Conservation (phyloP, 2,888 invertebrate genomes). For the Sialis lutaria region DNA sequence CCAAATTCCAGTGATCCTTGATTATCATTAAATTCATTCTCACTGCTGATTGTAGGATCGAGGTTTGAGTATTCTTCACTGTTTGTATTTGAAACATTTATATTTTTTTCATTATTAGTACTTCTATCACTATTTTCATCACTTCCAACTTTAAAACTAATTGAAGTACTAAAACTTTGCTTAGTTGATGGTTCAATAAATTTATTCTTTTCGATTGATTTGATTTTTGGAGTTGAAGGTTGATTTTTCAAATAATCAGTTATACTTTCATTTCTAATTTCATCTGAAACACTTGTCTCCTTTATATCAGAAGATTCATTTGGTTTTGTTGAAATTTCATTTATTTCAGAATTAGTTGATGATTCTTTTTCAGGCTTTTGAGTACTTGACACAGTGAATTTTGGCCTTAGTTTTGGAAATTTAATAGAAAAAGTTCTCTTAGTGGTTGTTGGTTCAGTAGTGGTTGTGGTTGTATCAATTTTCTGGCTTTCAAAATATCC, state of each 20-base stretch:
- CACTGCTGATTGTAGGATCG: no score
- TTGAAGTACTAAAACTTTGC: constrained; percentile 32
- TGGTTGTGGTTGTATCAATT: background rate
- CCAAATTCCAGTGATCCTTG: constrained; percentile 6
- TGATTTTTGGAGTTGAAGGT: background rate
- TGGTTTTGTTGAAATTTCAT: background rate
- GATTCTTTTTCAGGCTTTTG: no score
- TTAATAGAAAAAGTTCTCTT: no score
- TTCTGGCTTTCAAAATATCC: background rate
- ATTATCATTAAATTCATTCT: background rate
- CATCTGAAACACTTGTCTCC: constrained; percentile 2
- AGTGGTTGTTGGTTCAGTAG: background rate
- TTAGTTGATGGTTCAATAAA: constrained; percentile 19
- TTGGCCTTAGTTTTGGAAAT: no score
- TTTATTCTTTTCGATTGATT: background rate
- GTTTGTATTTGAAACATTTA: no score
- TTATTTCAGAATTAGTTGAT: no score
- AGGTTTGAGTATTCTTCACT: no score
- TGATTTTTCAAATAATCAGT: background rate
- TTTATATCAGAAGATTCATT: constrained; percentile 1
- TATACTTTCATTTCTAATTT: background rate
- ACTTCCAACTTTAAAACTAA: constrained; percentile 32
- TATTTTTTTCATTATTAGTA: no score
- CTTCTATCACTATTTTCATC: constrained; percentile 7
- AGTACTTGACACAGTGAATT: no score